These are phyloP conservation scores for Trypoxylon attenuatum DNA, from an alignment of 2,888 invertebrate species.

Conservation along the genomic window DNA sequence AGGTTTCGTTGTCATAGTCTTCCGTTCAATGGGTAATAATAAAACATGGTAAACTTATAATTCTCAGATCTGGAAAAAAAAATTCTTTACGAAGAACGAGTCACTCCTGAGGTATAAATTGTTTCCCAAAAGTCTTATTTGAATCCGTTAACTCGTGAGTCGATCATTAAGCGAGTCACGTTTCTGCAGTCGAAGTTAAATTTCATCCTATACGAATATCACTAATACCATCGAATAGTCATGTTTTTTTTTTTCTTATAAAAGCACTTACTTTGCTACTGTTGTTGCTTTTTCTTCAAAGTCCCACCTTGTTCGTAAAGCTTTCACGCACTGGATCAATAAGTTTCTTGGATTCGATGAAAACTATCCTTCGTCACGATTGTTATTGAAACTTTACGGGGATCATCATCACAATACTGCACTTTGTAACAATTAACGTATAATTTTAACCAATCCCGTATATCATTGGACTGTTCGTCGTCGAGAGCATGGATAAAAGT, in stretches of 20 bases:
- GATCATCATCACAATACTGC: conserved; percentile 30
- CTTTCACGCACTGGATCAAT: conserved; percentile 20
- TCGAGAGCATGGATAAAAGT: conserved; percentile 3
- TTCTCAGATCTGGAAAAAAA: not conserved
- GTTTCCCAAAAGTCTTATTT: not conserved
- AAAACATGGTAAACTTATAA: not conserved
- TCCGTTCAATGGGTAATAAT: not conserved
- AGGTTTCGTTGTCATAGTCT: not conserved
- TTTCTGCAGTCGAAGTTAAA: not conserved
- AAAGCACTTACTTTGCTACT: conserved; percentile 29
- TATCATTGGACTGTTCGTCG: conserved; percentile 13
- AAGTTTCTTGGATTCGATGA: conserved; percentile 23
- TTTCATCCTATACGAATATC: not conserved
- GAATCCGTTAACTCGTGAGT: too few species aligned
- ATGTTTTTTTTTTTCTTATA: conserved; percentile 22
- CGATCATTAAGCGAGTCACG: not conserved
- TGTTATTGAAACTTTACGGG: conserved; percentile 16
- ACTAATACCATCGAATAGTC: conserved; percentile 23
- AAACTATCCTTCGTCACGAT: conserved; percentile 29
- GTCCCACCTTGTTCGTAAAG: conserved; percentile 30
- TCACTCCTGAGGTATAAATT: not conserved
- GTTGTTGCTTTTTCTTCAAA: conserved; percentile 8
- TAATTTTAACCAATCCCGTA: conserved; percentile 5
- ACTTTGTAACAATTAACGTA: conserved; percentile 27
- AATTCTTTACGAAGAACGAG: not conserved